Base-by-base conservation (phyloP, 2,113 vertebrate genomes). In the Lasiurus borealis region DNA sequence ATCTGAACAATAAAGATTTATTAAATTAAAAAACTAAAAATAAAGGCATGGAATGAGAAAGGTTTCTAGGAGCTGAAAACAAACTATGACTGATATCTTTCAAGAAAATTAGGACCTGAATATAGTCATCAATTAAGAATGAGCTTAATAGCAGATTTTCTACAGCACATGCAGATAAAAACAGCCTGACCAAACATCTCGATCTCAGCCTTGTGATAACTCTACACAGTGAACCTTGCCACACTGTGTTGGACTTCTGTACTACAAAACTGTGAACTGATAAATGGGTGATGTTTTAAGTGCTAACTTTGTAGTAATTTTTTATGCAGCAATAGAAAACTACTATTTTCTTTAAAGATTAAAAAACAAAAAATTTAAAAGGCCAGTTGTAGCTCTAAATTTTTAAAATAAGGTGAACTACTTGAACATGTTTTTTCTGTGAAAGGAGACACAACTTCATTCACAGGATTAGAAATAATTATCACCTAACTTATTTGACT, bases 391-490 rank as follows among this genome's bases (percentile, higher is more conserved):
- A 71, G 46, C 77, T 76, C 23, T 36, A 73, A 59, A 27, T 62
- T 88, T 46, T 95, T 57, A 29, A 93, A 91, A 62, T 8, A 80
- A 68, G 54, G 27, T 19, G 57, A 76, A 95, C 62, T 72, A 75
- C 16, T 84, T 76, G 25, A 77, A 78, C 40, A 82, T 80, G n/a
- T 57, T 68, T 23, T 48, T 92, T 85, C 66, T 36, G 27, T 52
- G 78, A 85, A 2, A 88, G 15, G 44, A 89, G 46, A 76, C 10
- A 80, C 7, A 73, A 82, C 29, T 68, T 87, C 36, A 84, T 68
- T 69, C 46, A 57, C 19, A 80, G 25, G n/a, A 68, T 85, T 88
- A 81, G 18, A 94, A 95, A 57, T 40, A 93, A 90, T 73, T 82
- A 76, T 31, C 16, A 72, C 15, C 12, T 71, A 83, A 82, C 36